These are phyloP conservation scores for Drosophila ochracea DNA, from an alignment of 2,888 invertebrate species.

Conservation along the genomic window DNA sequence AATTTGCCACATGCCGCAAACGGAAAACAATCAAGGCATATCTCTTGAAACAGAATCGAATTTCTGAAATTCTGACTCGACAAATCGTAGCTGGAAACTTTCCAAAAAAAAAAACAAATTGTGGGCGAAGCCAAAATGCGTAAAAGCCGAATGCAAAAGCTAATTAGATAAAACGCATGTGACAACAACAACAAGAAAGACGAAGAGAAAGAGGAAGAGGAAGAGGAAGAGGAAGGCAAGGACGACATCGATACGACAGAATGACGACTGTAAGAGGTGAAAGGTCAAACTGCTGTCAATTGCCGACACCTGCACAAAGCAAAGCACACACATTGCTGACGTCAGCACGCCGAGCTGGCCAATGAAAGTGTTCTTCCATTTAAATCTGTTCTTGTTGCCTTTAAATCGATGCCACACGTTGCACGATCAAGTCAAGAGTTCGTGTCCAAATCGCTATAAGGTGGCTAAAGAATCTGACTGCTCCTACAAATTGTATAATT, in stretches of 20 bases:
- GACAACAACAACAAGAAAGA: not conserved
- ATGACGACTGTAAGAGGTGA: slow-evolving; percentile 28
- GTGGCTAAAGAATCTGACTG: not conserved
- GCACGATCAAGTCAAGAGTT: slow-evolving; percentile 17
- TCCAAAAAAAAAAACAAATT: slow-evolving; percentile 25
- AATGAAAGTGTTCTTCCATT: slow-evolving; percentile 4
- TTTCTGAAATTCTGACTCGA: slow-evolving; percentile 42
- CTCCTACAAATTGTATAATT: slow-evolving; percentile 20
- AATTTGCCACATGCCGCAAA: slow-evolving; percentile 47
- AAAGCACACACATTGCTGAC: slow-evolving; percentile 33
- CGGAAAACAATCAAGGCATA: slow-evolving; percentile 49
- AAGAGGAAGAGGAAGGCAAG: not conserved
- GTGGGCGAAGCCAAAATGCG: slow-evolving; percentile 57
- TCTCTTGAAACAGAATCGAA: slow-evolving; percentile 38
- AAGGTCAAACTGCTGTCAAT: slow-evolving; percentile 36
- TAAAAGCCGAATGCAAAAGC: slow-evolving; percentile 46
- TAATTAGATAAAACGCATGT: slow-evolving; percentile 58
- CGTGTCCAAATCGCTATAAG: slow-evolving; percentile 15
- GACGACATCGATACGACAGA: slow-evolving; percentile 15
- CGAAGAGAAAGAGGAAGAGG: too few species aligned
- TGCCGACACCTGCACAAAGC: slow-evolving; percentile 23
- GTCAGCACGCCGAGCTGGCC: slow-evolving; percentile 30
- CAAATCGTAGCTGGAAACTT: slow-evolving; percentile 19
- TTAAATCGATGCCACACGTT: slow-evolving; percentile 9
- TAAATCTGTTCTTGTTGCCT: not conserved